phyloP scores from a whole-genome alignment of 2,888 invertebrate genomes.

The Drosophila anomalata region DNA sequence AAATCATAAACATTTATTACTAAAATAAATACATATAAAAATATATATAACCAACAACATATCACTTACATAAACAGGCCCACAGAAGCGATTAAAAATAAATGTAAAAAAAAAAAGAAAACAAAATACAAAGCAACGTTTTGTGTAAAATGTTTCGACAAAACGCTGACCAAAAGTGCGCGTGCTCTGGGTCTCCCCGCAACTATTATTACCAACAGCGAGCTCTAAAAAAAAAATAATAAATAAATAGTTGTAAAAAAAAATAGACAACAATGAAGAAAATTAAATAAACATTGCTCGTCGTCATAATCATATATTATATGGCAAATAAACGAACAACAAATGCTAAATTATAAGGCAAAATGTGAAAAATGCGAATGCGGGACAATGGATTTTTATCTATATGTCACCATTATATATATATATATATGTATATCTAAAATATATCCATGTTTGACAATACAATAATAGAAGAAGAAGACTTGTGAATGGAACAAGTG shows the following conservation, averaged over 20 bases:
- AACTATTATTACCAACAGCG: constrained; percentile 28
- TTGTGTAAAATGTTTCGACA: constrained; percentile 64
- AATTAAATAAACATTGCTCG: constrained; percentile 49
- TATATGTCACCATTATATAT: not conserved
- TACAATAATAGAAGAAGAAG: constrained; percentile 48
- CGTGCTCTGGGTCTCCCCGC: constrained; percentile 36
- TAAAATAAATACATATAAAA: not conserved
- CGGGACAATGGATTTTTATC: constrained; percentile 20
- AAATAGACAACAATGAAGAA: constrained; percentile 43
- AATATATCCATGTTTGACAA: constrained; percentile 10
- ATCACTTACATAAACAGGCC: constrained; percentile 33
- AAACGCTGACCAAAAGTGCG: constrained; percentile 59
- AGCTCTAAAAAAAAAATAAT: constrained; percentile 11
- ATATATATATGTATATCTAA: constrained; percentile 1
- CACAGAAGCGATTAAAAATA: constrained; percentile 14
- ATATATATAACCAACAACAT: constrained; percentile 10
- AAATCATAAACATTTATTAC: not conserved
- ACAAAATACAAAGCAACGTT: constrained; percentile 47
- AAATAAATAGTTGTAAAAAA: constrained; percentile 17
- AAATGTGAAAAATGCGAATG: constrained; percentile 44
- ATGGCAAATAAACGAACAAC: constrained; percentile 49
- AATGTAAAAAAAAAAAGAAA: constrained; percentile 27
- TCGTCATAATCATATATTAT: constrained; percentile 48
- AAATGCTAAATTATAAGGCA: constrained; percentile 33
- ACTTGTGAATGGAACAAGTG: constrained; percentile 68